Evolutionary conservation across 2,797 vertebrate species (phyloP), one percentile per base, ranked within the genome.

Genomic region (Leontocebus nigricollis): DNA sequence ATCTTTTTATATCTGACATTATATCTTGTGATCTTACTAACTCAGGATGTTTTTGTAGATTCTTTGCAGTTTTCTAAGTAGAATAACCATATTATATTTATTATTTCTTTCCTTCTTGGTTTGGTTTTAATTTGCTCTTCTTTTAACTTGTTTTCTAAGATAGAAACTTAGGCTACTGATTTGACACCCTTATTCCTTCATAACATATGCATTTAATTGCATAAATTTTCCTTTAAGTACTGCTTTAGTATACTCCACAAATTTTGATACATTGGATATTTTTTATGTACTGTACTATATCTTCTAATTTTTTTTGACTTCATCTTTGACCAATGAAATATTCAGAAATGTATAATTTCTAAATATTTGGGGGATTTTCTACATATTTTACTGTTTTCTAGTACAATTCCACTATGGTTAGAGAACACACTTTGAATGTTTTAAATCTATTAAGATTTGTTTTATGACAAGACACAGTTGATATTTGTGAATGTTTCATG

Each of bases 361-460:
- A 88, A 57, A 91, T 64, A 87, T 79, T 75, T 52, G 36, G 70
- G 13, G 14, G 27, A 75, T 81, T 95, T 83, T 88, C 59, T 41
- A 33, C 88, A 82, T 90, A 46, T 64, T 22, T 83, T 87, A 90
- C 6, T 81, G 9, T 10, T 81, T 93, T 87, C 26, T 82, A 80
- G 22, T 67, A 94, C 67, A 76, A 76, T 50, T 90, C 26, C 30
- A 86, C 44, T 75, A 52, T 55, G 5, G 48, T 80, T 44, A 73
- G 67, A 83, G 12, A 84, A 83, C 20, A 92, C 64, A 59, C 4
- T 82, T 64, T 64, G 27, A 76, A 82, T 81, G 24, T 95, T 85
- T 89, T 92, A 52, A 86, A 89, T 92, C 75, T 72, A 20, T 94
- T 95, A 77, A 89, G 5, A 26, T 92, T 92, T 80, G 33, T 94